phyloP scores from a whole-genome alignment of 2,888 invertebrate genomes.

The Drosophila falleni region DNA sequence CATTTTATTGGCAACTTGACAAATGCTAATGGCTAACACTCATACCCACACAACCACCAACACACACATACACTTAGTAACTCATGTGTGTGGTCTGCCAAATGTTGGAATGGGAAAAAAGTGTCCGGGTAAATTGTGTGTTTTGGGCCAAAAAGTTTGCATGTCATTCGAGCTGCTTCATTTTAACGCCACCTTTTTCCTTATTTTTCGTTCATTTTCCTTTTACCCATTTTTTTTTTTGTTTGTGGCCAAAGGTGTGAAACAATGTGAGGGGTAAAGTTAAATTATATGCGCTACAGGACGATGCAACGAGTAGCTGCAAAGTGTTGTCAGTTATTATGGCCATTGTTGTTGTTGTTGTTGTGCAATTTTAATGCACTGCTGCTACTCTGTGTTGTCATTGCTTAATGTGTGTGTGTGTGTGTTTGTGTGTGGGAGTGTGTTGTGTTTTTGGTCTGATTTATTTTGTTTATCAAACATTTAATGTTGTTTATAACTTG shows the following conservation, averaged over 20 bases:
- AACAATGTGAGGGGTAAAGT: constrained; percentile 52
- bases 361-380: constrained; percentile 62
- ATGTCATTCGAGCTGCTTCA: constrained; percentile 77
- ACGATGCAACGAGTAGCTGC: constrained; percentile 45
- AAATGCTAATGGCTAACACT: constrained; percentile 68
- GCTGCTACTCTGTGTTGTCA: constrained; percentile 21
- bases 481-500: constrained; percentile 73
- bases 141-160: constrained; percentile 70
- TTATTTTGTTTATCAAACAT: constrained; percentile 77
- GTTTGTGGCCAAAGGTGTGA: constrained; percentile 60
- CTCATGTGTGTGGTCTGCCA: constrained; percentile 24
- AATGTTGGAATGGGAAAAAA: neutral
- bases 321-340: constrained; percentile 41
- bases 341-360: constrained; percentile 22
- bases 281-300: constrained; percentile 59
- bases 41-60: constrained; percentile 11
- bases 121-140: constrained; percentile 35
- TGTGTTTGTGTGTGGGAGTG: constrained; percentile 14
- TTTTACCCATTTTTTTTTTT: constrained; percentile 16
- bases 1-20: constrained; percentile 77
- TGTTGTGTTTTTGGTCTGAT: constrained; percentile 40
- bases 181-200: constrained; percentile 39
- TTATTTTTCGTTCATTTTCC: neutral
- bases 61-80: constrained; percentile 13
- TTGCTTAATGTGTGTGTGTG: constrained; percentile 11